Percentiles rank a stretch among this genome's conserved stretches.
Conservation (phyloP, 2,888 invertebrate genomes). For the Monopis laevigella region DNA sequence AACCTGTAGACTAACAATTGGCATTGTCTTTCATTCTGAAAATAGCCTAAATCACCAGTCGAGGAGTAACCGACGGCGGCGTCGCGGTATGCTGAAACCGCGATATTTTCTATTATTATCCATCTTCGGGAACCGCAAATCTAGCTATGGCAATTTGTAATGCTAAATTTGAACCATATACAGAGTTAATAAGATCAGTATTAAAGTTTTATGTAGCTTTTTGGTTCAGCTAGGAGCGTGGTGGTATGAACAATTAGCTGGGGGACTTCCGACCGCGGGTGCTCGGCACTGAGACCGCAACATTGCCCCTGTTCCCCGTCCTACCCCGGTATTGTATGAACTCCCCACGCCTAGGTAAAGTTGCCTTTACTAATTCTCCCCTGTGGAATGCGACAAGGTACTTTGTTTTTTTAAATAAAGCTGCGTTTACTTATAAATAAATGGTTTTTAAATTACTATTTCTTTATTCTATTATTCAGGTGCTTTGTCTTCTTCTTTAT, state of each 20-base stretch:
- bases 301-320: slow-evolving; percentile 2
- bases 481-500: no score
- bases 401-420: no score
- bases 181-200: no score
- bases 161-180: no score
- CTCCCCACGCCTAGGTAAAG: not conserved
- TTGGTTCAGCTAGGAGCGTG: not conserved
- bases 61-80: not conserved
- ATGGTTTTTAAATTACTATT: no score
- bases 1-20: slow-evolving; percentile 2
- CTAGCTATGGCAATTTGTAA: no score
- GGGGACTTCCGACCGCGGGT: slow-evolving; percentile 6
- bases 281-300: slow-evolving; percentile 6
- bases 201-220: no score
- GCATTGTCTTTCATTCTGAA: slow-evolving; percentile 4
- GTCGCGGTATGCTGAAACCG: slow-evolving; percentile 1
- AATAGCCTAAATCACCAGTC: not conserved
- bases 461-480: no score
- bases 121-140: not conserved
- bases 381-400: slow-evolving; percentile 2
- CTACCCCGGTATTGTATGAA: slow-evolving; percentile 1
- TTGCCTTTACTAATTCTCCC: slow-evolving; percentile 3
- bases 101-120: not conserved
- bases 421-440: no score
- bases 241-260: slow-evolving; percentile 8